Evolutionary conservation across 2,888 invertebrate species (phyloP).

Genomic region (Apotomis betuletana): DNA sequence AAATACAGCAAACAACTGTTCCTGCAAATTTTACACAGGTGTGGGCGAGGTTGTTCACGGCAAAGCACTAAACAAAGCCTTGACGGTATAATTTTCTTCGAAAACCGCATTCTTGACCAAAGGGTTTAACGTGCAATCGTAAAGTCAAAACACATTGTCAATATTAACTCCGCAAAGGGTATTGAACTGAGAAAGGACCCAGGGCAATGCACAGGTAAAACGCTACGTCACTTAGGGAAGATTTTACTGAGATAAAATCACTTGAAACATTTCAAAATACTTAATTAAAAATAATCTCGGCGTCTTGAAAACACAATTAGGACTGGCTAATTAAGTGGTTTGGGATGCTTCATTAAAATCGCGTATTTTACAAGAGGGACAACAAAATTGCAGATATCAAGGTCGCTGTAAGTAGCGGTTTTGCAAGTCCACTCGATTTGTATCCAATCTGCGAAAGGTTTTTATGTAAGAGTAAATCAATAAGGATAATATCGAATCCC

Average conservation of each 20-base stretch:
- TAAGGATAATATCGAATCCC: too few relatives aligned
- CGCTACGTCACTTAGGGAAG: slow-evolving; percentile 50
- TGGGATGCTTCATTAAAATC: too few relatives aligned
- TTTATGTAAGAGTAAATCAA: too few relatives aligned
- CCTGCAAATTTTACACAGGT: background rate
- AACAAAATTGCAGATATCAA: background rate
- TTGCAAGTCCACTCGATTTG: background rate
- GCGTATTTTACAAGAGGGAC: background rate
- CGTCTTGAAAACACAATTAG: background rate
- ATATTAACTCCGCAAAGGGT: slow-evolving; percentile 62
- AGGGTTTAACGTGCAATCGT: slow-evolving; percentile 54
- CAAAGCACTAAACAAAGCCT: slow-evolving; percentile 16
- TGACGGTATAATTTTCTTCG: slow-evolving; percentile 31
- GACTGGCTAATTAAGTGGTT: slow-evolving; percentile 5
- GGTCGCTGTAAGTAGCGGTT: background rate
- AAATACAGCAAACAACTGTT: background rate
- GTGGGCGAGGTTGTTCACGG: slow-evolving; percentile 19
- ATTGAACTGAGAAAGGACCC: slow-evolving; percentile 61
- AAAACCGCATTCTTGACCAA: slow-evolving; percentile 42
- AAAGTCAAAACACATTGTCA: slow-evolving; percentile 62
- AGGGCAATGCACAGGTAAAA: slow-evolving; percentile 58
- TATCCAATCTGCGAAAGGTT: background rate
- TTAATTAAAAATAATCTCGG: slow-evolving; percentile 11
- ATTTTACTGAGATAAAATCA: slow-evolving; percentile 37
- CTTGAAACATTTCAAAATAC: slow-evolving; percentile 9